phyloP scores from a whole-genome alignment of 2,888 invertebrate genomes.

The Platypus cylindrus region DNA sequence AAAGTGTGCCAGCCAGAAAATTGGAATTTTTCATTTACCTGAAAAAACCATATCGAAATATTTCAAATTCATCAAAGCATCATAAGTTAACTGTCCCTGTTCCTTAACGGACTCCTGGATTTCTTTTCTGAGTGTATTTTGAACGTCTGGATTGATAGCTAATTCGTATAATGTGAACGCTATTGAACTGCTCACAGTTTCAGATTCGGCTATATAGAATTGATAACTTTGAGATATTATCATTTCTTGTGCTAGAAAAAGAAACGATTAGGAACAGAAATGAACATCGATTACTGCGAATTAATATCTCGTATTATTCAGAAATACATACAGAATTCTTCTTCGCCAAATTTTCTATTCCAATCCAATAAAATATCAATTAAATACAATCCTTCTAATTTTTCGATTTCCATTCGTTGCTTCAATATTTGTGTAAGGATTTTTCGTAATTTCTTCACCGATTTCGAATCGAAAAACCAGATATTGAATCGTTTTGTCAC shows the following conservation, averaged over 20 bases:
- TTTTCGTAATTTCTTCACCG: constrained; percentile 22
- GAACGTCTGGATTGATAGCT: constrained; percentile 40
- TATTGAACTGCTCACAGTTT: constrained; percentile 46
- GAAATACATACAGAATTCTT: constrained; percentile 2
- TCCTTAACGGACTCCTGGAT: constrained; percentile 33
- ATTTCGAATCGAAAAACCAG: constrained; percentile 20
- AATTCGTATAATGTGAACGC: constrained; percentile 44
- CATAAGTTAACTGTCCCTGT: constrained; percentile 38
- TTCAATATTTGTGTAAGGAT: constrained; percentile 24
- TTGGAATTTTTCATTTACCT: too few species aligned
- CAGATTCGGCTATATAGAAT: constrained; percentile 49
- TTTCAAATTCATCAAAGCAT: constrained; percentile 39
- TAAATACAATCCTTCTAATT: constrained; percentile 39
- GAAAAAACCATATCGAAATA: constrained; percentile 34
- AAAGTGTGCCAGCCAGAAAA: too few species aligned
- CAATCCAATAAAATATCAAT: constrained; percentile 34
- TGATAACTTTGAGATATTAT: constrained; percentile 16
- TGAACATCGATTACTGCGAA: too few species aligned
- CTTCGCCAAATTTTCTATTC: neutral
- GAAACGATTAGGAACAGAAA: too few species aligned
- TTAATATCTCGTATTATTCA: too few species aligned
- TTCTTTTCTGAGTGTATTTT: constrained; percentile 40
- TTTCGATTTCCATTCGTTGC: constrained; percentile 16
- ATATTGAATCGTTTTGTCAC: constrained; percentile 21
- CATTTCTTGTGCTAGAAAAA: constrained; percentile 5